These are phyloP conservation scores for Pseudomyrmex cubaensis DNA, from an alignment of 1,140 invertebrate genomes.

Conservation along the genomic window DNA sequence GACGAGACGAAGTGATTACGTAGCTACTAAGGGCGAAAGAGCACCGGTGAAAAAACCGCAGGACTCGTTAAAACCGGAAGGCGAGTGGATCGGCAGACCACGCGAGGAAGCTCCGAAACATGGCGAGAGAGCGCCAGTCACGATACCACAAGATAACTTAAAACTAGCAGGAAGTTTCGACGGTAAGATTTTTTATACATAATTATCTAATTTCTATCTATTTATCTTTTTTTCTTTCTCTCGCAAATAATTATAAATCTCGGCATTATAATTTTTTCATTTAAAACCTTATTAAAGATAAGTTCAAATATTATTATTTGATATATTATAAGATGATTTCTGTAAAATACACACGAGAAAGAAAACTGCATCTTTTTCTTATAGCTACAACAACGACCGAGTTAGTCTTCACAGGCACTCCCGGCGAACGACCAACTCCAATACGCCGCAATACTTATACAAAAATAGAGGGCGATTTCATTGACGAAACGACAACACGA, in stretches of 20 bases:
- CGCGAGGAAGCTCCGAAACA: slow-evolving; percentile 72
- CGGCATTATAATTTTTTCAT: too few species aligned
- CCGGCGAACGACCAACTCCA: slow-evolving; percentile 88
- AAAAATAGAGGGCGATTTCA: slow-evolving; percentile 88
- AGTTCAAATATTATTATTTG: too few species aligned
- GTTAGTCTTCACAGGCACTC: slow-evolving; percentile 88
- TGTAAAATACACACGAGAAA: not conserved
- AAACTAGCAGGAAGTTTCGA: slow-evolving; percentile 87
- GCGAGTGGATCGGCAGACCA: slow-evolving; percentile 83
- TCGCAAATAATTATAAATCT: too few species aligned
- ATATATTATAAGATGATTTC: slow-evolving; percentile 1
- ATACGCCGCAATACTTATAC: slow-evolving; percentile 93
- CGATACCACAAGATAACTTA: slow-evolving; percentile 85
- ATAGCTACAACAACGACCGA: slow-evolving; percentile 85
- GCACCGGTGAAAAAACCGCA: slow-evolving; percentile 81
- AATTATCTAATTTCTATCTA: too few species aligned
- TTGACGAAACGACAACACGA: slow-evolving; percentile 81
- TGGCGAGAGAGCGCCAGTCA: slow-evolving; percentile 68
- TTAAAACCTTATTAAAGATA: too few species aligned
- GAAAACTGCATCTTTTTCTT: slow-evolving; percentile 87
- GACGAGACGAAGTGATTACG: slow-evolving; percentile 82
- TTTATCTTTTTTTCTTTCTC: not conserved
- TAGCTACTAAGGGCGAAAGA: slow-evolving; percentile 82
- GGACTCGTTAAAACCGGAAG: slow-evolving; percentile 85
- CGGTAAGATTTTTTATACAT: slow-evolving; percentile 50